phyloP scores from a whole-genome alignment of 2,888 invertebrate genomes.

The Trissolcus brochymenae region DNA sequence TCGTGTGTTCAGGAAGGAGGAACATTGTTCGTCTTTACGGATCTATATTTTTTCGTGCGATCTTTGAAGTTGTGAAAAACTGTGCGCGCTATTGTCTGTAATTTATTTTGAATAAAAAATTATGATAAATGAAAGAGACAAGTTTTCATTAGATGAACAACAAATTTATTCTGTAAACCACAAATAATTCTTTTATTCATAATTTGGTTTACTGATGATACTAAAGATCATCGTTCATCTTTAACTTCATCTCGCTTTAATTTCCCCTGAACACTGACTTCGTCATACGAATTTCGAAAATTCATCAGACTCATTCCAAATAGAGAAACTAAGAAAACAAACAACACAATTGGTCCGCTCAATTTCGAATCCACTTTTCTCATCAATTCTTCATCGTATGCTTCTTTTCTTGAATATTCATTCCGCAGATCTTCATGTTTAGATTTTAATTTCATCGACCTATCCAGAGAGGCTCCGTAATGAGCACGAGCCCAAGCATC shows the following conservation, averaged over 20 bases:
- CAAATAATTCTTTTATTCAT: background rate
- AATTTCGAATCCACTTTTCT: no score
- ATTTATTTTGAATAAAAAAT: slow-evolving; percentile 19
- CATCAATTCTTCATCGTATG: background rate
- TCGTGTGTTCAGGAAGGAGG: background rate
- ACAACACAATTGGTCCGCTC: no score
- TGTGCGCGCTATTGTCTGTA: slow-evolving; percentile 11
- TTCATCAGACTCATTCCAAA: no score
- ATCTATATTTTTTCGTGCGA: no score
- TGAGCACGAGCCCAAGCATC: slow-evolving; percentile 85
- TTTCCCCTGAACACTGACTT: no score
- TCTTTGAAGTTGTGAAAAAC: background rate
- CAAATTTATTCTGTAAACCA: background rate
- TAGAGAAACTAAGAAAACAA: no score
- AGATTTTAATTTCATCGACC: background rate
- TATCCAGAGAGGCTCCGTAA: slow-evolving; percentile 75
- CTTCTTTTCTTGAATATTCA: background rate
- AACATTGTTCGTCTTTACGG: background rate
- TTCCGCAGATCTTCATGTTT: background rate
- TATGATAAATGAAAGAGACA: background rate
- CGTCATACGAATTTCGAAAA: no score
- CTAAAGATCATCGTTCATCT: no score
- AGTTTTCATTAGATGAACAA: background rate
- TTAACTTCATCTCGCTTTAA: no score
- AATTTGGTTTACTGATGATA: background rate